Conservation (phyloP, 2,113 vertebrate species). For the Saccopteryx bilineata region DNA sequence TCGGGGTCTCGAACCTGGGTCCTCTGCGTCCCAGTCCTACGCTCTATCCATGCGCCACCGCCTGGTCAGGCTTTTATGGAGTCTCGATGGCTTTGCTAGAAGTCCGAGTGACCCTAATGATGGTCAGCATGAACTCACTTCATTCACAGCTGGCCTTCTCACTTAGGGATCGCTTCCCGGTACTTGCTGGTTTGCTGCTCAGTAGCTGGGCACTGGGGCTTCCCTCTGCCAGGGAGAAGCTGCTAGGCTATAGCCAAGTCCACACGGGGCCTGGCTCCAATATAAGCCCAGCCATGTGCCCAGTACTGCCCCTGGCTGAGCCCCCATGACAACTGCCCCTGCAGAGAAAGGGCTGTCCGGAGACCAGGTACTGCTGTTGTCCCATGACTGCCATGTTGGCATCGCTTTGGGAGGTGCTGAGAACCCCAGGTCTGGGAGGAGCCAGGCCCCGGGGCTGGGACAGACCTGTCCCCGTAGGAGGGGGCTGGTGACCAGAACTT, state of each 20-base stretch:
- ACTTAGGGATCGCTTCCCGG: accelerated
- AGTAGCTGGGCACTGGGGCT: background rate
- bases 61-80: no score
- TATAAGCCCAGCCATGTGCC: accelerated
- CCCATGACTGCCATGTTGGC: accelerated
- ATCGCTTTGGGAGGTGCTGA: accelerated
- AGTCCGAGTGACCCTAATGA: accelerated
- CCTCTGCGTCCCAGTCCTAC: no score
- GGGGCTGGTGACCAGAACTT: accelerated
- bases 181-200: background rate
- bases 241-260: background rate
- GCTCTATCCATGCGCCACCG: no score
- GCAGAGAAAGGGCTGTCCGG: accelerated
- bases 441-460: accelerated
- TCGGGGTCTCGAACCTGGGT: no score
- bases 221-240: background rate
- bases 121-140: accelerated
- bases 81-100: background rate
- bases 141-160: accelerated
- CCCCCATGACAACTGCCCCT: accelerated
- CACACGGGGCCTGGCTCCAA: accelerated
- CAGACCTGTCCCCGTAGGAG: background rate
- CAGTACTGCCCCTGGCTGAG: accelerated
- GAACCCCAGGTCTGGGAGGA: no score
- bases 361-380: background rate